These are phyloP conservation scores for Gryllus longicercus DNA, from an alignment of 2,888 invertebrate genomes.

Conservation along the genomic window DNA sequence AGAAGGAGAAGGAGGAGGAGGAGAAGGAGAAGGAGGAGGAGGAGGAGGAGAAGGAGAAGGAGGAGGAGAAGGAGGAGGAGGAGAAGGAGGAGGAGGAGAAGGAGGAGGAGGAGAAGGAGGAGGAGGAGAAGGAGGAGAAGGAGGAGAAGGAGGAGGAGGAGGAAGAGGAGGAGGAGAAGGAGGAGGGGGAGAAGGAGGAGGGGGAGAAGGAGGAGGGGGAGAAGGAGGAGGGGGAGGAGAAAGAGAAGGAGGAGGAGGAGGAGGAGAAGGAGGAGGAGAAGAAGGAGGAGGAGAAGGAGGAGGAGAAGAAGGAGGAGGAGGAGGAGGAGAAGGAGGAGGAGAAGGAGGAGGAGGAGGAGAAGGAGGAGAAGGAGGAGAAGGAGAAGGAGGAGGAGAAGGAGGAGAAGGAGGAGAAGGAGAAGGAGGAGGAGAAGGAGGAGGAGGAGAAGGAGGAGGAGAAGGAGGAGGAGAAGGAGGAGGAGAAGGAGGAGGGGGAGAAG, in stretches of 20 bases:
- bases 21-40: background rate
- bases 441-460: background rate
- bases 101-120: background rate
- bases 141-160: background rate
- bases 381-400: background rate
- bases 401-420: background rate
- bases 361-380: background rate
- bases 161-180: background rate
- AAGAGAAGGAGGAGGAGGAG: no score
- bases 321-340: background rate
- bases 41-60: no score
- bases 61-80: background rate
- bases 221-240: background rate
- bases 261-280: background rate
- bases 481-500: background rate
- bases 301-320: background rate
- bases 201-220: background rate
- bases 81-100: background rate
- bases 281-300: background rate
- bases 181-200: background rate
- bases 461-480: background rate
- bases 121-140: background rate
- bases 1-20: background rate
- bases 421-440: background rate
- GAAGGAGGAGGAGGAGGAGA: no score